These are phyloP conservation scores for Pantala flavescens DNA, from an alignment of 1,140 invertebrate species.

Conservation along the genomic window DNA sequence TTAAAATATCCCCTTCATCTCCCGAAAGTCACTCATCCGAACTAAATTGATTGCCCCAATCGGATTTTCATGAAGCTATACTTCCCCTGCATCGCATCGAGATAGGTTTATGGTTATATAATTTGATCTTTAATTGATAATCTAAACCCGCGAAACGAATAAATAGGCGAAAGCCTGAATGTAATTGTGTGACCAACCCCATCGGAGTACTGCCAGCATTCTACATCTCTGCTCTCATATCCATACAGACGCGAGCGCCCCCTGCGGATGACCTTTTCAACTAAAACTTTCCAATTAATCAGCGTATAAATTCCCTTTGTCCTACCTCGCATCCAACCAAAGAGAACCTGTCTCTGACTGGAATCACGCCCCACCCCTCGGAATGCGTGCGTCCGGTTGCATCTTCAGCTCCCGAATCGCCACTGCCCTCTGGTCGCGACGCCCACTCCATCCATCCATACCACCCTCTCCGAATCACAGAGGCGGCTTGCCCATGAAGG, in stretches of 20 bases:
- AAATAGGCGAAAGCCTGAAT: too few relatives aligned
- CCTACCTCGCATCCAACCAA: neutral
- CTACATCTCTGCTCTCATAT: neutral
- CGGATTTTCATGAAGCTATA: too few relatives aligned
- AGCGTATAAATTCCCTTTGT: neutral
- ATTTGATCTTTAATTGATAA: too few relatives aligned
- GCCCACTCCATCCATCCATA: neutral
- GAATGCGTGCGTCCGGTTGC: neutral
- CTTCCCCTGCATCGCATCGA: too few relatives aligned
- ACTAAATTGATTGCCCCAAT: too few relatives aligned
- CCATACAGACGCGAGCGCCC: neutral
- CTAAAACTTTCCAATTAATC: constrained; percentile 10
- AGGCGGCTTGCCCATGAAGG: neutral
- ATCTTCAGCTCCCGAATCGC: neutral
- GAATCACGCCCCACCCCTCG: neutral
- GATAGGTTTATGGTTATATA: too few relatives aligned
- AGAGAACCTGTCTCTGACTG: neutral
- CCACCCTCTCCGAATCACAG: neutral
- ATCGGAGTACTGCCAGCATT: too few relatives aligned
- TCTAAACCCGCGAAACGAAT: too few relatives aligned
- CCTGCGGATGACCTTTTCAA: neutral
- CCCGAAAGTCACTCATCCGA: too few relatives aligned
- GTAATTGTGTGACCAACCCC: too few relatives aligned
- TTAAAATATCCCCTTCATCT: too few relatives aligned
- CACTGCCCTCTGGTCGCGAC: neutral